Conservation (phyloP, 1,140 invertebrate genomes). For the Leptinotarsa lineolata region DNA sequence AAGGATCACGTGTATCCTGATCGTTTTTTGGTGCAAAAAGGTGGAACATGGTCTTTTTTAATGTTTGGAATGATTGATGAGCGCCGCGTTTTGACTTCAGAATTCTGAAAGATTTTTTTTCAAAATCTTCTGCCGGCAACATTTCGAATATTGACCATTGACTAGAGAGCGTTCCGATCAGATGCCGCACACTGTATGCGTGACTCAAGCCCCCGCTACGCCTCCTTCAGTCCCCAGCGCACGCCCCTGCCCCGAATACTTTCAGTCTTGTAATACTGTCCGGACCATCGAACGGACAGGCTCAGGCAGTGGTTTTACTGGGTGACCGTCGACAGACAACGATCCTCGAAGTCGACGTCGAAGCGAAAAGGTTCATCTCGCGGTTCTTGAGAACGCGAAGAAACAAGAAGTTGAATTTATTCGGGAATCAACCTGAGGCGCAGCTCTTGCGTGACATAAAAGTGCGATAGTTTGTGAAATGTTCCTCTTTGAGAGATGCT, state of each 20-base stretch:
- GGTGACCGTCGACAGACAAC: constrained; percentile 1
- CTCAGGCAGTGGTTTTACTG: constrained; percentile 19
- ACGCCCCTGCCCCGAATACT: constrained; percentile 28
- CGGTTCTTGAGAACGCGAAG: neutral
- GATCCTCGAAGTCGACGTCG: neutral
- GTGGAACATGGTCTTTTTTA: too few relatives aligned
- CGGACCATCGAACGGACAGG: constrained; percentile 29
- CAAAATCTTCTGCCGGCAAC: too few relatives aligned
- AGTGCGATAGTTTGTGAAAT: too few relatives aligned
- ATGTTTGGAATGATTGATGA: accelerated
- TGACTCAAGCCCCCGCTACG: neutral
- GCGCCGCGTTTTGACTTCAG: too few relatives aligned
- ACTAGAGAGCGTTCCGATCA: too few relatives aligned
- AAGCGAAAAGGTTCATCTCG: constrained; percentile 11
- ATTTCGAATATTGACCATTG: too few relatives aligned
- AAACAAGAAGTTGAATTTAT: neutral
- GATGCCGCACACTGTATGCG: neutral
- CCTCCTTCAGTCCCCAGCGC: neutral
- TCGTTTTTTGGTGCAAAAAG: too few relatives aligned
- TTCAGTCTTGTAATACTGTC: constrained; percentile 32
- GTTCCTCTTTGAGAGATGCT: too few relatives aligned
- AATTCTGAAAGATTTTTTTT: too few relatives aligned
- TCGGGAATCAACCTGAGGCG: neutral
- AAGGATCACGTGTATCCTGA: too few relatives aligned
- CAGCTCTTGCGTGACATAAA: neutral